Base-by-base conservation (phyloP, 2,113 vertebrate species). In the Microcebus ravelobensis region DNA sequence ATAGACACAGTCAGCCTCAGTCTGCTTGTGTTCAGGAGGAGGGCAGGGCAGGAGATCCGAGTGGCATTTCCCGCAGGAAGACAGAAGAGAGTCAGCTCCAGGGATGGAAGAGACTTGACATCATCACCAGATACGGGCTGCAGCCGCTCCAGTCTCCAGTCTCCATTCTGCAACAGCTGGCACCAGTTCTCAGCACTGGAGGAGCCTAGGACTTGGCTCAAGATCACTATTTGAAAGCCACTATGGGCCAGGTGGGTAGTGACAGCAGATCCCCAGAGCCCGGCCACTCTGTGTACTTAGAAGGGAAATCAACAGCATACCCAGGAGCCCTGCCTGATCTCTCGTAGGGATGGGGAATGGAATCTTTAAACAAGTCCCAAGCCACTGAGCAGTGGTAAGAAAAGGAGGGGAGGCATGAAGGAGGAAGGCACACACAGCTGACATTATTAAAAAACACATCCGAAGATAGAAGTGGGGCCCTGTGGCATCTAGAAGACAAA, bases 391-490 rank as follows among this genome's bases (percentile, higher is more conserved):
- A 55, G 55, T 34, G 59, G 73, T 2, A 17, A 39, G 71, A 31
- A 65, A 63, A 63, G 23, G 21, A 57, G 70, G 77, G 23, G 34
- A 50, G 50, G 12, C 13, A 11, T n/a, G 34, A 77, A 59, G 5
- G 55, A 76, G 13, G 39, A 63, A 42, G 73, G 36, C 20, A 36
- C 18, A 23, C 65, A 12, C 2, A 70, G 39, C 27, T 23, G 39
- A 87, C 20, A 2, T 67, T 85, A 73, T 73, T 81, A 48, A 87
- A 93, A 87, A 87, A 73, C 68, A 87, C 45, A 94, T 77, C 81
- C 65, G 80, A 94, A 76, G 84, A 68, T 21, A 83, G 63, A 77
- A 70, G 93, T 81, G 57, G 88, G 68, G 96, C 73, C 52, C 50
- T 34, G 34, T 5, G 74, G 91, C 70, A 48, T 48, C 67, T 25